Percentiles rank a stretch among this genome's conserved stretches.
Evolutionary conservation across 2,113 vertebrate genomes (phyloP).

Genomic region (Cnemophilus loriae): DNA sequence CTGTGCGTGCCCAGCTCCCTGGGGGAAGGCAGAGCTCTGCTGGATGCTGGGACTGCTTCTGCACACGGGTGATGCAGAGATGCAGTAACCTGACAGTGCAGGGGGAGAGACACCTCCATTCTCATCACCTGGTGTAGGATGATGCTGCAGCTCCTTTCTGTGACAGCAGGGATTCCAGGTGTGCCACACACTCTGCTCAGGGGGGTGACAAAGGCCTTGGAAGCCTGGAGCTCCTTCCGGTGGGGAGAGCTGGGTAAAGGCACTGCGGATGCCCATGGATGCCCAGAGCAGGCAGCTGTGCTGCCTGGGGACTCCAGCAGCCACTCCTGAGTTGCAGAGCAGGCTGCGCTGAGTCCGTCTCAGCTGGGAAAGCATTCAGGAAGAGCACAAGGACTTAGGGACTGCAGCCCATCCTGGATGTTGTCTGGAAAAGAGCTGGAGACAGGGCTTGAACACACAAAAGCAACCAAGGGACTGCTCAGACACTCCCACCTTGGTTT

Average conservation of each 20-base stretch:
- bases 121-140: not conserved
- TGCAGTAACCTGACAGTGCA: not conserved
- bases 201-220: not conserved
- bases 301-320: not conserved
- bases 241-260: not conserved
- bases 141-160: not conserved
- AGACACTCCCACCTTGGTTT: not conserved
- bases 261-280: fast-evolving
- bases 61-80: not conserved
- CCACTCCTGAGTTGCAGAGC: not conserved
- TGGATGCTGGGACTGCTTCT: not conserved
- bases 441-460: not conserved
- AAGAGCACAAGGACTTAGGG: not conserved
- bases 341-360: not conserved
- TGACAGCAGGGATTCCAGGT: not conserved
- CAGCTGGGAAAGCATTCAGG: not conserved
- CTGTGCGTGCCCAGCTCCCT: not conserved
- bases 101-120: not conserved
- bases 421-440: not conserved
- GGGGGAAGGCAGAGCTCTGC: not conserved
- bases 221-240: not conserved
- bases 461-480: not conserved
- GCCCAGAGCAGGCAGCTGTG: not conserved
- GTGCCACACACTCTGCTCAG: not conserved
- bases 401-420: too few relatives aligned